Conservation (phyloP, 2,113 vertebrate genomes). For the Micronycteris hirsuta region DNA sequence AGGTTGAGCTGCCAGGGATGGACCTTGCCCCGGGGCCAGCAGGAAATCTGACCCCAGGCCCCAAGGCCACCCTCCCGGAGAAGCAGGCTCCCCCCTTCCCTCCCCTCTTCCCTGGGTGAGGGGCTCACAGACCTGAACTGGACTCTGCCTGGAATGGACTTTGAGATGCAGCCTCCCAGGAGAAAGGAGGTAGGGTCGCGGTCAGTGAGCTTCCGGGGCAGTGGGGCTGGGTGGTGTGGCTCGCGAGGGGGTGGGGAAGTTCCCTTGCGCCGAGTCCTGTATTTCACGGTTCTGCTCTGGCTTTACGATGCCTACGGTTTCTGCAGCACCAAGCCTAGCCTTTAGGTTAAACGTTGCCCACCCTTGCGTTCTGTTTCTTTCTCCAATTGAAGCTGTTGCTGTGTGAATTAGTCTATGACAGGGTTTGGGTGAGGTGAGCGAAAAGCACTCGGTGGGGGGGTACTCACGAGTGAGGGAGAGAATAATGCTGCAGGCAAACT, state of each 20-base stretch:
- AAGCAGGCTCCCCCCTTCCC: background rate
- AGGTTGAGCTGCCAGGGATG: background rate
- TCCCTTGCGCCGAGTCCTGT: background rate
- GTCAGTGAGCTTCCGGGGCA: background rate
- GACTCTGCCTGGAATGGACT: background rate
- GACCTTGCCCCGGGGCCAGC: background rate
- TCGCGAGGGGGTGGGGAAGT: fast-evolving
- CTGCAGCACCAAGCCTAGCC: background rate
- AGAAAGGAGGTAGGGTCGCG: background rate
- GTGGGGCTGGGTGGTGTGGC: background rate
- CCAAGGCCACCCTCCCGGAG: background rate
- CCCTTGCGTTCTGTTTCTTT: background rate
- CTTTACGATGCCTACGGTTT: background rate
- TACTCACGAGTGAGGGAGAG: background rate
- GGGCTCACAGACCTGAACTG: background rate
- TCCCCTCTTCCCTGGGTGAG: background rate
- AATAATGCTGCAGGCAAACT: background rate
- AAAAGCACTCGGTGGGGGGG: background rate
- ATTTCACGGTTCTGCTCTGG: background rate
- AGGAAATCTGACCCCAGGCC: background rate
- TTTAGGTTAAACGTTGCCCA: background rate
- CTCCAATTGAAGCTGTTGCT: background rate
- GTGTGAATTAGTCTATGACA: background rate
- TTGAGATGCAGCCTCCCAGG: background rate
- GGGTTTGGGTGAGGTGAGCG: background rate